Conservation (phyloP, 2,888 invertebrate species). For the Hecatera dysodea region DNA sequence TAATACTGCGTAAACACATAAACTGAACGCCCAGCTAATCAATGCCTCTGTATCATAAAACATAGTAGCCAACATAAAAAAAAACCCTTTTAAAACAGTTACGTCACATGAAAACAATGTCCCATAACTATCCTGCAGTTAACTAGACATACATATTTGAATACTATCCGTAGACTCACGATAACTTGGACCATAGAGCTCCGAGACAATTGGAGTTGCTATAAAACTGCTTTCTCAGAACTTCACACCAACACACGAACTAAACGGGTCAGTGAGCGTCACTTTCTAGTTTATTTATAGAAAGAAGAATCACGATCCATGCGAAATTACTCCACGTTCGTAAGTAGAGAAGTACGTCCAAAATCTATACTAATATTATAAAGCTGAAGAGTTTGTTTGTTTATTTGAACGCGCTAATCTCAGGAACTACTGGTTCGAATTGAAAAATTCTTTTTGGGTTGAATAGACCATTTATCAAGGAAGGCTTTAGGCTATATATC, state of each 20-base stretch:
- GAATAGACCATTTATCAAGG: too few relatives aligned
- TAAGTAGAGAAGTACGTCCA: too few relatives aligned
- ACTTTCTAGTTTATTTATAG: too few relatives aligned
- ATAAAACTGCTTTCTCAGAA: background rate
- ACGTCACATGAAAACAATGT: slow-evolving; percentile 24
- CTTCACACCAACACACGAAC: background rate
- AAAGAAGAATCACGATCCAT: too few relatives aligned
- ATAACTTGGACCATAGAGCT: slow-evolving; percentile 42
- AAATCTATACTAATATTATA: too few relatives aligned
- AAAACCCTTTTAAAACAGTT: slow-evolving; percentile 34
- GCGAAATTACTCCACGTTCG: too few relatives aligned
- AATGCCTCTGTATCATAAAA: slow-evolving; percentile 17
- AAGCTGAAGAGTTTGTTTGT: too few relatives aligned
- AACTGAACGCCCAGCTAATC: slow-evolving; percentile 3
- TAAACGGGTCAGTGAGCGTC: background rate
- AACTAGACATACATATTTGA: slow-evolving; percentile 67
- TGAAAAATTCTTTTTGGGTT: too few relatives aligned
- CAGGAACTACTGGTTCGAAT: too few relatives aligned
- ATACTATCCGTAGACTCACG: slow-evolving; percentile 48
- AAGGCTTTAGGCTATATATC: too few relatives aligned
- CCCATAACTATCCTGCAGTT: slow-evolving; percentile 48
- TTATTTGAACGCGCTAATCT: too few relatives aligned
- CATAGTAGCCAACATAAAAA: slow-evolving; percentile 19
- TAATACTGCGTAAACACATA: background rate
- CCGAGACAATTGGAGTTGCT: background rate